Conservation (phyloP, 1,140 invertebrate genomes). For the Ladona fulva region DNA sequence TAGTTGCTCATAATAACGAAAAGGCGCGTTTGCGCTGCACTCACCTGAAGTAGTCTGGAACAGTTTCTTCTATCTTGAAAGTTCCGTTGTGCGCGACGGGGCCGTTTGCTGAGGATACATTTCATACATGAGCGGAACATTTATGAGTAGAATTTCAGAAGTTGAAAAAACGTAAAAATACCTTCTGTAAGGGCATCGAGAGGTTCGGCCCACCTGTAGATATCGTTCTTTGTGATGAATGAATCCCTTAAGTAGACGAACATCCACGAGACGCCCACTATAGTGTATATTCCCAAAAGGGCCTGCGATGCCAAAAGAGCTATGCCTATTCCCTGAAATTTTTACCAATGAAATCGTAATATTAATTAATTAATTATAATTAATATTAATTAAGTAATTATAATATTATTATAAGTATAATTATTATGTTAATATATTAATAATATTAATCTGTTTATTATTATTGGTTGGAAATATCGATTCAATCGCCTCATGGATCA, state of each 20-base stretch:
- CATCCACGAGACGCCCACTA: slow-evolving; percentile 80
- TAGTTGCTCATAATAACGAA: too few species aligned
- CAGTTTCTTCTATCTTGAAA: slow-evolving; percentile 57
- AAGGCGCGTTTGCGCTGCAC: too few species aligned
- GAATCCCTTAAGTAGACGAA: slow-evolving; percentile 82
- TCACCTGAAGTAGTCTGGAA: slow-evolving; percentile 57
- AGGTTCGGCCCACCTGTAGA: slow-evolving; percentile 69
- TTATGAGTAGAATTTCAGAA: not conserved
- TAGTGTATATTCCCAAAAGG: slow-evolving; percentile 75
- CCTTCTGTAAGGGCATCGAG: not conserved
- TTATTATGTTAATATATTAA: too few species aligned
- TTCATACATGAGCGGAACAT: not conserved
- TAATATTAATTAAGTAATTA: too few species aligned
- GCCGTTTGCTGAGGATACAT: not conserved
- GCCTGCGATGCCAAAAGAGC: slow-evolving; percentile 69
- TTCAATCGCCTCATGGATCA: too few species aligned
- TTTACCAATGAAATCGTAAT: slow-evolving; percentile 19
- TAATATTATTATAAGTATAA: too few species aligned
- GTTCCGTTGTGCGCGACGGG: not conserved
- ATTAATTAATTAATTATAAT: slow-evolving; percentile 19
- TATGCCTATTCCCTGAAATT: slow-evolving; percentile 67
- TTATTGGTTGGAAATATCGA: too few species aligned
- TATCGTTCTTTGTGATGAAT: slow-evolving; percentile 70
- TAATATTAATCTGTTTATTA: too few species aligned
- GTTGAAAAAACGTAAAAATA: not conserved